These are phyloP conservation scores for Pangasianodon gigas DNA, from an alignment of 2,113 vertebrate species.

Conservation along the genomic window DNA sequence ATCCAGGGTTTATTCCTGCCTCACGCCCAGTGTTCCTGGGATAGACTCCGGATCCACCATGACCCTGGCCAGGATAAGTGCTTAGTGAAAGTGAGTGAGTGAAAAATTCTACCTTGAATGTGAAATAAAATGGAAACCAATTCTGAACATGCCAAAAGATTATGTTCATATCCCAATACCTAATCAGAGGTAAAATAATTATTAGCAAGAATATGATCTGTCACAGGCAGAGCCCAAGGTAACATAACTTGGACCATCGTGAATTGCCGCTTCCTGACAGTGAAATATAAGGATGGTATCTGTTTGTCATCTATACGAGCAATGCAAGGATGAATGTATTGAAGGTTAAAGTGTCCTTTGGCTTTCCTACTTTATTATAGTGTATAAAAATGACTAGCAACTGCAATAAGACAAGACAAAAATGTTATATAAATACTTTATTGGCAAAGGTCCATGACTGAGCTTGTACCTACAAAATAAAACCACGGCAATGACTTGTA, in stretches of 20 bases:
- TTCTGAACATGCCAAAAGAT: not conserved
- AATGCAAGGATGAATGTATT: not conserved
- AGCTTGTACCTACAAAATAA: not conserved
- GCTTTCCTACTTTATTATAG: not conserved
- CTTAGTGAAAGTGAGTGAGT: not conserved
- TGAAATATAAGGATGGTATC: constrained; percentile 48
- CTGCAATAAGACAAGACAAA: not conserved
- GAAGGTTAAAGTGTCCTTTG: not conserved
- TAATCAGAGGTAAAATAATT: constrained; percentile 33
- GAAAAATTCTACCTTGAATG: not conserved
- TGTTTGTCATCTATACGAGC: not conserved
- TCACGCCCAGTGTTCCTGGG: no score
- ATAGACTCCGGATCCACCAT: not conserved
- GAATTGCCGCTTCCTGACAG: constrained; percentile 45
- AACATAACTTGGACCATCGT: constrained; percentile 32
- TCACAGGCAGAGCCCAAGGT: constrained; percentile 41
- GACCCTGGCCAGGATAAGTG: not conserved
- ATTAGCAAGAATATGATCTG: constrained; percentile 46
- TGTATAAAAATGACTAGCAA: not conserved
- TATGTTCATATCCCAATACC: not conserved
- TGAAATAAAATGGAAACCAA: not conserved
- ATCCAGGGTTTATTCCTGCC: not conserved
- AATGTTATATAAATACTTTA: not conserved
- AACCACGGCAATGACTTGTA: not conserved
- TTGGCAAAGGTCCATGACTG: not conserved